Evolutionary conservation across 1,140 invertebrate species (phyloP).

Genomic region (Drosophila santomea): DNA sequence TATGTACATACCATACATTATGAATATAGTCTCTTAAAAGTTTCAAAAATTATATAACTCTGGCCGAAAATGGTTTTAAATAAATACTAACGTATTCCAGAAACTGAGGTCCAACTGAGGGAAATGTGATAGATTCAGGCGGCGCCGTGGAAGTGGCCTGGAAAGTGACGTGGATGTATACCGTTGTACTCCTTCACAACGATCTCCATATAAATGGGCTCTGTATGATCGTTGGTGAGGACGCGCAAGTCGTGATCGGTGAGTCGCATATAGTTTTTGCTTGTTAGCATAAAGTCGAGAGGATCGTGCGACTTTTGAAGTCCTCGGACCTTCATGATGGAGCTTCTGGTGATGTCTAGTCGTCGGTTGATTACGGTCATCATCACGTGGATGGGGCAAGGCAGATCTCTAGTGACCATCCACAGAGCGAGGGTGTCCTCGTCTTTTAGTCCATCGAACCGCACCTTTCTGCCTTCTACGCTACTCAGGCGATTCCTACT

Average conservation of each 20-base stretch:
- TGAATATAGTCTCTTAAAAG: too few relatives aligned
- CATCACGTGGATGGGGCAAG: slow-evolving; percentile 18
- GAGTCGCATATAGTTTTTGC: slow-evolving; percentile 42
- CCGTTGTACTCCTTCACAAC: slow-evolving; percentile 26
- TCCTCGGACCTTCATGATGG: slow-evolving; percentile 33
- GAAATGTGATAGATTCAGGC: background rate
- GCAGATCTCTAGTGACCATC: slow-evolving; percentile 34
- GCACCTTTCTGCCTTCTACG: background rate
- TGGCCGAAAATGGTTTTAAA: too few relatives aligned
- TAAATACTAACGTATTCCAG: too few relatives aligned
- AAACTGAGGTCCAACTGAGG: too few relatives aligned
- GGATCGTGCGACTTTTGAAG: slow-evolving; percentile 23
- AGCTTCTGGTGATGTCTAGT: slow-evolving; percentile 43
- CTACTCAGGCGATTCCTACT: slow-evolving; percentile 19
- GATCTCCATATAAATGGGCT: slow-evolving; percentile 53
- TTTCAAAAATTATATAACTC: too few relatives aligned
- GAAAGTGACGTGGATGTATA: background rate
- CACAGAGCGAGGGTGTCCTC: slow-evolving; percentile 45
- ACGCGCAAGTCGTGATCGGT: slow-evolving; percentile 25
- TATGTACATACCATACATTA: too few relatives aligned
- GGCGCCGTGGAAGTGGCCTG: background rate
- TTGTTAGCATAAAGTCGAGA: slow-evolving; percentile 4
- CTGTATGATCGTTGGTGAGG: slow-evolving; percentile 34
- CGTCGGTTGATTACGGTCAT: slow-evolving; percentile 52
- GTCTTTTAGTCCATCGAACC: background rate